Evolutionary conservation across 2,113 vertebrate species (phyloP).

Genomic region (Anoura caudifer): DNA sequence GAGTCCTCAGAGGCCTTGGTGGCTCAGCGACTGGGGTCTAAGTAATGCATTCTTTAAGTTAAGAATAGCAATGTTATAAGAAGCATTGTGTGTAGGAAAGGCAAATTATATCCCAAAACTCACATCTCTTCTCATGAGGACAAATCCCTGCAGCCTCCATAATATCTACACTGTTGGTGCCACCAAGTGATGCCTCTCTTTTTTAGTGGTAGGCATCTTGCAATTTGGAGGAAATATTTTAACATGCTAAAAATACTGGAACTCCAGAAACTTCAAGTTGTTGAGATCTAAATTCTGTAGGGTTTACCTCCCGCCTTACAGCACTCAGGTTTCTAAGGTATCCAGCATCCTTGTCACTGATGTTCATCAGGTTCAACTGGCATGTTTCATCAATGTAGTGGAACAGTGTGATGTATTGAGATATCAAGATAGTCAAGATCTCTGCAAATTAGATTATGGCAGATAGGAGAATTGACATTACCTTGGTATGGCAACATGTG

Average conservation of each 20-base stretch:
- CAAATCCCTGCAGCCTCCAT: background rate
- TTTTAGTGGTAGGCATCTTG: background rate
- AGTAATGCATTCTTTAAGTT: background rate
- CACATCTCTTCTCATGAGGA: background rate
- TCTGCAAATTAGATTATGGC: background rate
- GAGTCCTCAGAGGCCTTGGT: too few species aligned
- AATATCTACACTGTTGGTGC: background rate
- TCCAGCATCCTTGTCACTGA: background rate
- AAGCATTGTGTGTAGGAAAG: background rate
- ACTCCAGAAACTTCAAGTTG: background rate
- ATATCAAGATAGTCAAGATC: background rate
- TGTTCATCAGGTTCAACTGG: background rate
- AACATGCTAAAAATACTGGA: background rate
- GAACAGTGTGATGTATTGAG: background rate
- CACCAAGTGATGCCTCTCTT: background rate
- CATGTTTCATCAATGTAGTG: background rate
- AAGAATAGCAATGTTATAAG: background rate
- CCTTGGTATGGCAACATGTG: background rate
- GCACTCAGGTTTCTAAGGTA: background rate
- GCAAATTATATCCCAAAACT: background rate
- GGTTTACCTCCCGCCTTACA: background rate
- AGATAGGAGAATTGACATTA: background rate
- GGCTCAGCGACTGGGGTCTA: background rate
- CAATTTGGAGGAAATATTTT: background rate
- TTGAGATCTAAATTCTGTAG: background rate